A percentile compares a stretch with the other conserved stretches of the same genome.
phyloP scores from a whole-genome alignment of 2,888 invertebrate genomes.

The Cheiracanthium punctorium region DNA sequence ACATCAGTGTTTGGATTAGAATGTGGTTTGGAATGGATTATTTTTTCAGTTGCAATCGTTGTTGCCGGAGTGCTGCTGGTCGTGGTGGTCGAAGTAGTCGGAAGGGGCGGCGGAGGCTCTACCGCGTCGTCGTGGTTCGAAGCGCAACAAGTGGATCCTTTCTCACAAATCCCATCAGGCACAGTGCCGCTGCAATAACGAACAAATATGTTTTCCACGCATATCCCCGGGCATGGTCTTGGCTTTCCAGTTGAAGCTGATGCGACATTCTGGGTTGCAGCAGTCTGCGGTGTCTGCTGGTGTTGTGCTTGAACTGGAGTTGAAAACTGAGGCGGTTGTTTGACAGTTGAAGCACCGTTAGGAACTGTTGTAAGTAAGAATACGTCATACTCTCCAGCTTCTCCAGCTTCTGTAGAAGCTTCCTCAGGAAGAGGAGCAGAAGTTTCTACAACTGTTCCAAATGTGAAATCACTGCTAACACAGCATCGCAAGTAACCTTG shows the following conservation, averaged over 20 bases:
- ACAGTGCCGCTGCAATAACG: slow-evolving; percentile 60
- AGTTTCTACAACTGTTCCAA: slow-evolving; percentile 72
- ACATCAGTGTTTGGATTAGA: background rate
- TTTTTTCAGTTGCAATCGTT: slow-evolving; percentile 17
- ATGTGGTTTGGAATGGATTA: background rate
- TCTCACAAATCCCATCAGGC: slow-evolving; percentile 47
- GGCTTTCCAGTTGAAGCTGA: background rate
- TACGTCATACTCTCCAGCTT: slow-evolving; percentile 51
- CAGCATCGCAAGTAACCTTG: slow-evolving; percentile 73
- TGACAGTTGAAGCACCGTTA: slow-evolving; percentile 19
- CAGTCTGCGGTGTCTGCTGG: background rate
- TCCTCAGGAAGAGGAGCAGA: slow-evolving; percentile 70
- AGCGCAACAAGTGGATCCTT: slow-evolving; percentile 54
- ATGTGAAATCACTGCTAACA: slow-evolving; percentile 70
- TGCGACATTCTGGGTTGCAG: background rate
- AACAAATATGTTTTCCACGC: slow-evolving; percentile 65
- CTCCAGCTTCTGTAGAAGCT: slow-evolving; percentile 46
- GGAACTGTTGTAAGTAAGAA: slow-evolving; percentile 41
- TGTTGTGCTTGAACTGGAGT: background rate
- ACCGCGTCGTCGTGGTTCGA: slow-evolving; percentile 32
- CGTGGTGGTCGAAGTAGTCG: slow-evolving; percentile 11
- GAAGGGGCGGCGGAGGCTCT: background rate
- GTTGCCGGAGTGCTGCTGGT: slow-evolving; percentile 6
- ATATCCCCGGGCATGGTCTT: slow-evolving; percentile 69
- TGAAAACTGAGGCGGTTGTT: slow-evolving; percentile 3